Percentiles rank a stretch among this genome's conserved stretches.
Conservation (phyloP, 2,888 invertebrate genomes). For the Lepas anatifera region DNA sequence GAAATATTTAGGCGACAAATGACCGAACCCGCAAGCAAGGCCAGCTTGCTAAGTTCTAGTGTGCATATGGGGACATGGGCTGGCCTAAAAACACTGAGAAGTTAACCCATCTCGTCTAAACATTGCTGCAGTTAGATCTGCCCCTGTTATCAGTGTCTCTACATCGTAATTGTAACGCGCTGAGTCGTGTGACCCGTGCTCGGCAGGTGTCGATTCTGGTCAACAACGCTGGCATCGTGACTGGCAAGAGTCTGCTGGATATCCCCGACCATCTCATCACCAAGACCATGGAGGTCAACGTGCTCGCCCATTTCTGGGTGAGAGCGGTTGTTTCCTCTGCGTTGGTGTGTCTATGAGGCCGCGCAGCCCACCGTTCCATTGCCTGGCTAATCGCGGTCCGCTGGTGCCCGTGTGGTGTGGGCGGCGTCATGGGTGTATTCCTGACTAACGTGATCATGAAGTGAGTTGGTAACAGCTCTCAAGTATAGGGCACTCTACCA, state of each 20-base stretch:
- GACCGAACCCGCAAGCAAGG: too few relatives aligned
- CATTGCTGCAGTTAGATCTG: not conserved
- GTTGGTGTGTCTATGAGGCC: too few relatives aligned
- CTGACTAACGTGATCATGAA: too few relatives aligned
- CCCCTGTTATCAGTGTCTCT: not conserved
- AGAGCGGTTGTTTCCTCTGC: too few relatives aligned
- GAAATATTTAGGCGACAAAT: too few relatives aligned
- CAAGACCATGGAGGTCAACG: constrained; percentile 78
- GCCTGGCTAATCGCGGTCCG: constrained; percentile 19
- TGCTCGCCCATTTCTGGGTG: constrained; percentile 88
- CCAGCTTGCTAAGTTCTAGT: too few relatives aligned
- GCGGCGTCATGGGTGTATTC: not conserved
- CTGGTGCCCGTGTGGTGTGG: not conserved
- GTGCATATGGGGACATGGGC: too few relatives aligned
- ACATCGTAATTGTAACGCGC: not conserved
- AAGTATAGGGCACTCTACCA: too few relatives aligned
- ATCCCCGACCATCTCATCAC: constrained; percentile 74
- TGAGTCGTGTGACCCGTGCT: too few relatives aligned
- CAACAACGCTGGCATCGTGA: constrained; percentile 90
- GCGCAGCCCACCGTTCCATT: too few relatives aligned
- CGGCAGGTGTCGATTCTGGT: constrained; percentile 62
- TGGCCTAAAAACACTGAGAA: too few relatives aligned
- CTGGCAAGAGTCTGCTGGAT: constrained; percentile 63
- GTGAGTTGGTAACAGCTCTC: constrained; percentile 17
- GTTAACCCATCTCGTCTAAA: too few relatives aligned